phyloP scores from a whole-genome alignment of 2,113 vertebrate genomes.

The Acrocephalus arundinaceus region DNA sequence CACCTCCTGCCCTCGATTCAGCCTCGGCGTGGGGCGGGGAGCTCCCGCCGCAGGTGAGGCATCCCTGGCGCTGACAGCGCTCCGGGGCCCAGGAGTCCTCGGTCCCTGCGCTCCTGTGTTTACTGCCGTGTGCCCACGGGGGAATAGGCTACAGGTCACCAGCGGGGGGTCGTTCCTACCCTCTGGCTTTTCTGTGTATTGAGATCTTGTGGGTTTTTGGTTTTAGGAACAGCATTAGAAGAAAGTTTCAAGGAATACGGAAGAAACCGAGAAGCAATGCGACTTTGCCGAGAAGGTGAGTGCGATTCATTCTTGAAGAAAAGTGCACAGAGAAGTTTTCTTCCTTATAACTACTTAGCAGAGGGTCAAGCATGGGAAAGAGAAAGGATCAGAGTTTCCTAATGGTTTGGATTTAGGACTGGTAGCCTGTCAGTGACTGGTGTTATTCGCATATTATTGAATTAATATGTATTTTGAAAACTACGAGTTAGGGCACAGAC shows the following conservation, averaged over 20 bases:
- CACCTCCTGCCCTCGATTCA: background rate
- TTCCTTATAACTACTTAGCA: background rate
- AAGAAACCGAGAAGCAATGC: slow-evolving; percentile 96
- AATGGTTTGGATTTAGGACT: background rate
- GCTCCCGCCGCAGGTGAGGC: background rate
- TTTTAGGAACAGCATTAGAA: slow-evolving; percentile 89
- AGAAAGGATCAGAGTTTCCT: background rate
- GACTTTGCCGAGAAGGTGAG: slow-evolving; percentile 98
- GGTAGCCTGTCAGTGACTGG: background rate
- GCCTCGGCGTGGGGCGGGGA: background rate
- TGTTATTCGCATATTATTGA: background rate
- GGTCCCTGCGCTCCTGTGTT: fast-evolving
- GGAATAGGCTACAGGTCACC: background rate
- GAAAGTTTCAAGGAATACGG: slow-evolving; percentile 98
- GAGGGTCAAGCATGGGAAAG: background rate
- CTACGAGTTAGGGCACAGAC: background rate
- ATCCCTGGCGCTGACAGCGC: background rate
- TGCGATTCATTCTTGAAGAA: background rate
- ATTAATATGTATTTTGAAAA: background rate
- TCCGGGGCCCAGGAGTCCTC: background rate
- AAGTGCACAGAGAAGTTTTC: background rate
- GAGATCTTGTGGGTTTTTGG: slow-evolving; percentile 34
- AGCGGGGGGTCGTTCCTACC: background rate
- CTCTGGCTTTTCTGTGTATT: background rate
- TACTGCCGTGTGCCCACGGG: background rate